phyloP scores from a whole-genome alignment of 2,888 invertebrate genomes.

The Cephus spinipes region DNA sequence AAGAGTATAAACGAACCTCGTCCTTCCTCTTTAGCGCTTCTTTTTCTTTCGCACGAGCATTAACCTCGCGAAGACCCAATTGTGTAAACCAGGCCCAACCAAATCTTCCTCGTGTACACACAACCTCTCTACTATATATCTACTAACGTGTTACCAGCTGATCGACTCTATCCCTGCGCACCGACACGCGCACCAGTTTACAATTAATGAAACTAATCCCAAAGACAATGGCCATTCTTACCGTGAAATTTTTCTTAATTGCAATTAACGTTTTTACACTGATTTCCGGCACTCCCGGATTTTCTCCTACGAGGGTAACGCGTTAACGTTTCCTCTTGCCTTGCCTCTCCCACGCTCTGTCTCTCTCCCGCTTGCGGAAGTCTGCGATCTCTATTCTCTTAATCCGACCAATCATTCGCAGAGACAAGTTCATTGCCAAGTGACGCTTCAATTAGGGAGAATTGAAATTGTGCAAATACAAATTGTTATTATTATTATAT shows the following conservation, averaged over 20 bases:
- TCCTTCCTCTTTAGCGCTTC: not conserved
- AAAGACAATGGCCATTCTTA: constrained; percentile 52
- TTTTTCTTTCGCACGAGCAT: constrained; percentile 28
- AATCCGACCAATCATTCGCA: not conserved
- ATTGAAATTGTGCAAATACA: not conserved
- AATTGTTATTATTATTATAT: not conserved
- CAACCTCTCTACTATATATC: not conserved
- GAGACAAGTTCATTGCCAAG: not conserved
- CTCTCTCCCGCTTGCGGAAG: not conserved
- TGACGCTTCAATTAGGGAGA: too few relatives aligned
- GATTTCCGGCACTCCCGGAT: constrained; percentile 25
- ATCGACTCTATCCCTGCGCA: not conserved
- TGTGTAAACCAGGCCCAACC: not conserved
- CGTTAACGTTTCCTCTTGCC: not conserved
- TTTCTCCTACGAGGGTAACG: not conserved
- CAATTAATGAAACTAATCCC: constrained; percentile 6
- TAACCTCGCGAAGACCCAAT: constrained; percentile 20
- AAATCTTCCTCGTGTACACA: not conserved
- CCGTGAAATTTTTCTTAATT: constrained; percentile 54
- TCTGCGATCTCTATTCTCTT: not conserved
- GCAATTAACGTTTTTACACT: constrained; percentile 45
- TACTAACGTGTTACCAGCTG: not conserved
- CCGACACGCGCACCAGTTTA: not conserved
- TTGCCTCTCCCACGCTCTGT: too few relatives aligned
- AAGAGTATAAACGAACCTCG: not conserved